Percentiles rank a stretch among this genome's conserved stretches.
Conservation (phyloP, 2,888 invertebrate genomes). For the Rhopalosiphum nymphaeae region DNA sequence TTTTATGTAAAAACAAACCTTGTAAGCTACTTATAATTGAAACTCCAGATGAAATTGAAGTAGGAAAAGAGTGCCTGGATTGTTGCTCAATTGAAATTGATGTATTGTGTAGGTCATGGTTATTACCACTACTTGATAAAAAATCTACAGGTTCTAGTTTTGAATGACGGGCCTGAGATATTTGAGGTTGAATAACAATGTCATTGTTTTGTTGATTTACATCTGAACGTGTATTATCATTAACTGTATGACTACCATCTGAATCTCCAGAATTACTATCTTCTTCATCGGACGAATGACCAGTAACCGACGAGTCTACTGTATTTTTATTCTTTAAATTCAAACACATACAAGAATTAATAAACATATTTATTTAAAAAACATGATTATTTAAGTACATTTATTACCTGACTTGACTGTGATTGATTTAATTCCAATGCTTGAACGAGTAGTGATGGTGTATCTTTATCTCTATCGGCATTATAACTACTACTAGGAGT, state of each 20-base stretch:
- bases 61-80: constrained; percentile 58
- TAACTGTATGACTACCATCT: constrained; percentile 55
- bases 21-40: constrained; percentile 63
- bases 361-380: background rate
- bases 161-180: constrained; percentile 74
- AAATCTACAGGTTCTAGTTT: constrained; percentile 83
- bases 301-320: constrained; percentile 49
- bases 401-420: constrained; percentile 51
- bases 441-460: constrained; percentile 57
- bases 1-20: constrained; percentile 11
- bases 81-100: constrained; percentile 62
- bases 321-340: constrained; percentile 52
- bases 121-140: constrained; percentile 69
- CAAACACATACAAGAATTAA: background rate
- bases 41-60: constrained; percentile 59
- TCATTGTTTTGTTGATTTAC: constrained; percentile 50
- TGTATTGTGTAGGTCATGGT: constrained; percentile 57
- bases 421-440: constrained; percentile 59
- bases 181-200: constrained; percentile 46
- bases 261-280: constrained; percentile 65
- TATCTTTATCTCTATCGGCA: constrained; percentile 58
- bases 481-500: constrained; percentile 58
- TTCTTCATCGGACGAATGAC: constrained; percentile 66
- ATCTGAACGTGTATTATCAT: constrained; percentile 43
- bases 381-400: background rate